Percentiles rank a stretch among this genome's conserved stretches.
Conservation (phyloP, 2,888 invertebrate species). For the Eilema sororculum region DNA sequence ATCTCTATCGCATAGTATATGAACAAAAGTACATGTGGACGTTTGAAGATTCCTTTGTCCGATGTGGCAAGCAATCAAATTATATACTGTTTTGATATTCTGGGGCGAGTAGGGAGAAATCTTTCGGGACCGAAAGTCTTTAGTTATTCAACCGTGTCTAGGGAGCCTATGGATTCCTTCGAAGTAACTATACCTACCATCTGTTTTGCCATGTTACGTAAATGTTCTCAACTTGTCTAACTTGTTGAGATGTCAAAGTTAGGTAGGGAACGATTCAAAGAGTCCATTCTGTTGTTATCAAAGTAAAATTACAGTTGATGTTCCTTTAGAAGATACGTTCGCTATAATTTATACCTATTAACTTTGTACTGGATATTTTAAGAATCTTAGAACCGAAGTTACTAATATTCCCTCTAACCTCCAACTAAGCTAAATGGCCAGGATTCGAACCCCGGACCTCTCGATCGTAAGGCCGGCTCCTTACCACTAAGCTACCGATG, state of each 20-base stretch:
- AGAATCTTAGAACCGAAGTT: too few relatives aligned
- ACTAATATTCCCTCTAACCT: too few relatives aligned
- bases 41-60: conserved; percentile 19
- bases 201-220: conserved; percentile 22
- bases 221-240: conserved; percentile 15
- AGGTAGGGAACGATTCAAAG: neutral
- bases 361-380: too few relatives aligned
- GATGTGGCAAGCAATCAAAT: conserved; percentile 19
- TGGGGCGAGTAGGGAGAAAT: conserved; percentile 14
- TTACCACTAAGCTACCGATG: too few relatives aligned
- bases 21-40: conserved; percentile 28
- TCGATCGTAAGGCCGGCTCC: too few relatives aligned
- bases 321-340: neutral
- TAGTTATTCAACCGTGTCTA: conserved; percentile 32
- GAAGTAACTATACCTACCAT: conserved; percentile 17
- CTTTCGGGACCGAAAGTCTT: conserved; percentile 31
- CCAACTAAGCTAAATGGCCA: too few relatives aligned
- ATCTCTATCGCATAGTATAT: neutral
- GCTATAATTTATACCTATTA: neutral
- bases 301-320: neutral
- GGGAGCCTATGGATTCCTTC: conserved; percentile 27
- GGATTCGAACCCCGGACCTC: too few relatives aligned
- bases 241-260: conserved; percentile 3
- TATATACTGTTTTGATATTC: conserved; percentile 28
- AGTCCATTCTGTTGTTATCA: neutral